Evolutionary conservation across 2,888 invertebrate species (phyloP).

Genomic region (Anarsia innoxiella): DNA sequence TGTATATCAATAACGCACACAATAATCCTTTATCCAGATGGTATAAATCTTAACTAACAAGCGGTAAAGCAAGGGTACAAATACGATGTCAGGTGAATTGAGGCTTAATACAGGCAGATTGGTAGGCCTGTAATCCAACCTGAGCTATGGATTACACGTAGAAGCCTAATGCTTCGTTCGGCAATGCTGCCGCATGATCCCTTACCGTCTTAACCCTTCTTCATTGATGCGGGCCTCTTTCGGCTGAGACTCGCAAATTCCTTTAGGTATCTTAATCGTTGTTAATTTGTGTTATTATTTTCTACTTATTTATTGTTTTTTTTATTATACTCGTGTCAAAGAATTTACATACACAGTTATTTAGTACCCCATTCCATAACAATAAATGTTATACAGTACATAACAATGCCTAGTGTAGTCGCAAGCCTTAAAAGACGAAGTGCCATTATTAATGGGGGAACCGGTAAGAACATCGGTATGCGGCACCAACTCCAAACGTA

Average conservation of each 20-base stretch:
- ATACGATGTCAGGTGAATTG: conserved; percentile 48
- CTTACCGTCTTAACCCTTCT: conserved; percentile 9
- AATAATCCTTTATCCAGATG: conserved; percentile 17
- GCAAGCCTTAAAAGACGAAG: conserved; percentile 41
- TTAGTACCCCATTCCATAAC: conserved; percentile 49
- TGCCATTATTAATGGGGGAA: conserved; percentile 44
- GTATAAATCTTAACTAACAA: conserved; percentile 43
- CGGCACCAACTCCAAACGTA: conserved; percentile 30
- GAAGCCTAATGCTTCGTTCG: conserved; percentile 47
- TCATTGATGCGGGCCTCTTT: conserved; percentile 1
- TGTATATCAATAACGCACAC: conserved; percentile 8
- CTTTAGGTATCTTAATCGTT: too few relatives aligned
- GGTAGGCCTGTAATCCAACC: conserved; percentile 64
- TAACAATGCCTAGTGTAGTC: conserved; percentile 39
- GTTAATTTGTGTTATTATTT: too few relatives aligned
- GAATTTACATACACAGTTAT: too few relatives aligned
- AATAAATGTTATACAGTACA: conserved; percentile 35
- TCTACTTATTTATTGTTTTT: too few relatives aligned
- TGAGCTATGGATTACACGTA: conserved; percentile 58
- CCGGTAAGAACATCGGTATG: conserved; percentile 38
- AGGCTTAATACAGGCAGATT: conserved; percentile 49
- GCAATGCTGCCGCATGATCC: conserved; percentile 11
- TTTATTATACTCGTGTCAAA: too few relatives aligned
- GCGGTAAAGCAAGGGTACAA: conserved; percentile 43
- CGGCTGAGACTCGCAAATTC: not conserved